phyloP scores from a whole-genome alignment of 2,113 vertebrate genomes.

The Penelope pileata region DNA sequence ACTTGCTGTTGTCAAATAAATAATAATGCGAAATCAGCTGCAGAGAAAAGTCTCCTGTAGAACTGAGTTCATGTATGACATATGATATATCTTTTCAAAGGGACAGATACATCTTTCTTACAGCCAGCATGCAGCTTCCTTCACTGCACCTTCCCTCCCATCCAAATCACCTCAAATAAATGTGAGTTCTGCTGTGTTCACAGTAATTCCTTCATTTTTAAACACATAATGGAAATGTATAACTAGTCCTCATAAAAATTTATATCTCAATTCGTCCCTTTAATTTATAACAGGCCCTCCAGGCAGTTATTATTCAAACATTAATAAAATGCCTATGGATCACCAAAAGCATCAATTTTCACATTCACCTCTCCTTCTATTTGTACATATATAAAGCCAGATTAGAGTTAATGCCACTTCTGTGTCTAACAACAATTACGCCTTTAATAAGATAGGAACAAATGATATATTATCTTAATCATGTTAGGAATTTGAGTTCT shows the following conservation, averaged over 20 bases:
- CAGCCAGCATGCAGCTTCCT: constrained; percentile 55
- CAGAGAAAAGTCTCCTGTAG: constrained; percentile 59
- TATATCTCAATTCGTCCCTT: constrained; percentile 92
- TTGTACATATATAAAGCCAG: constrained; percentile 88
- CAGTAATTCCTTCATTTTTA: constrained; percentile 95
- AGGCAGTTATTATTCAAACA: constrained; percentile 99
- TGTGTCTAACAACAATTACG: constrained; percentile 89
- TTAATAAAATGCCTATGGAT: constrained; percentile 97
- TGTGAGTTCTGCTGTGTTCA: constrained; percentile 75
- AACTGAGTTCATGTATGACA: constrained; percentile 78
- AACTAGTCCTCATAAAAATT: constrained; percentile 96
- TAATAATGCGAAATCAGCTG: constrained; percentile 75
- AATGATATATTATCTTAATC: constrained; percentile 92
- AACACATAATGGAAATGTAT: constrained; percentile 96
- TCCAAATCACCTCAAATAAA: constrained; percentile 83
- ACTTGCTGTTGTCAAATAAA: constrained; percentile 75
- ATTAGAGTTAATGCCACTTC: constrained; percentile 84
- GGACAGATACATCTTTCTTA: constrained; percentile 85
- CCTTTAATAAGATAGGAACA: constrained; percentile 84
- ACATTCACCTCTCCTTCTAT: constrained; percentile 80
- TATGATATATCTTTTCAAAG: constrained; percentile 82
- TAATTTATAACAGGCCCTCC: constrained; percentile 95
- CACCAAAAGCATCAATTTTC: constrained; percentile 86
- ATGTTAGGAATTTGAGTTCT: constrained; percentile 76
- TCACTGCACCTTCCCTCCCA: constrained; percentile 59